phyloP scores from a whole-genome alignment of 1,140 invertebrate genomes.

The Papilio dardanus region DNA sequence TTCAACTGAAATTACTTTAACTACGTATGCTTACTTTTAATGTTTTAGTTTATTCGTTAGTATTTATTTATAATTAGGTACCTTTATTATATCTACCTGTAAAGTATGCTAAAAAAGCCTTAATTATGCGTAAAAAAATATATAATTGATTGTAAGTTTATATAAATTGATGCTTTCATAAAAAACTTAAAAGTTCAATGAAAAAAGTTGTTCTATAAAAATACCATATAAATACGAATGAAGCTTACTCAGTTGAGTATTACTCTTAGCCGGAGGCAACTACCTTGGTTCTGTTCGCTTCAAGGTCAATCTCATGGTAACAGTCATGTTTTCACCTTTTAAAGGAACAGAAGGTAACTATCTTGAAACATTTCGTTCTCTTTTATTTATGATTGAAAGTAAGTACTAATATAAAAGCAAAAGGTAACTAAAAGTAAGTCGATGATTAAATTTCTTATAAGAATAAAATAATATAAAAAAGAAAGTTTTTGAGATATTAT shows the following conservation, averaged over 20 bases:
- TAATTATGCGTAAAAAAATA: neutral
- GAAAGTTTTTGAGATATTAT: too few species aligned
- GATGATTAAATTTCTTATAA: too few species aligned
- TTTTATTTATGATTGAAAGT: neutral
- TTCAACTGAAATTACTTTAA: neutral
- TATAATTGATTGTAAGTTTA: neutral
- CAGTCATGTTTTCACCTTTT: neutral
- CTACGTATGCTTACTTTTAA: too few species aligned
- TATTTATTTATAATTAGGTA: too few species aligned
- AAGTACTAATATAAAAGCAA: neutral
- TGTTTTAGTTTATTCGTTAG: too few species aligned
- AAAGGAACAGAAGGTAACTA: neutral
- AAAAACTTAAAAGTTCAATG: neutral
- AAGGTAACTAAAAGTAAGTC: too few species aligned
- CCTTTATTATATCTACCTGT: too few species aligned
- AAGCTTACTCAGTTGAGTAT: neutral
- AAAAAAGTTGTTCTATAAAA: constrained; percentile 2
- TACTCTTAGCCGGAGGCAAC: constrained; percentile 40
- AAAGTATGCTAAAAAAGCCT: neutral
- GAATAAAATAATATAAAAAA: too few species aligned
- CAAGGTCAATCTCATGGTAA: constrained; percentile 68
- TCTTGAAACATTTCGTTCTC: neutral
- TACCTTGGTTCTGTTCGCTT: constrained; percentile 47
- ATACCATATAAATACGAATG: neutral
- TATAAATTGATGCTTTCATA: neutral